phyloP scores from a whole-genome alignment of 2,888 invertebrate species.

The Drosophila demipolita region DNA sequence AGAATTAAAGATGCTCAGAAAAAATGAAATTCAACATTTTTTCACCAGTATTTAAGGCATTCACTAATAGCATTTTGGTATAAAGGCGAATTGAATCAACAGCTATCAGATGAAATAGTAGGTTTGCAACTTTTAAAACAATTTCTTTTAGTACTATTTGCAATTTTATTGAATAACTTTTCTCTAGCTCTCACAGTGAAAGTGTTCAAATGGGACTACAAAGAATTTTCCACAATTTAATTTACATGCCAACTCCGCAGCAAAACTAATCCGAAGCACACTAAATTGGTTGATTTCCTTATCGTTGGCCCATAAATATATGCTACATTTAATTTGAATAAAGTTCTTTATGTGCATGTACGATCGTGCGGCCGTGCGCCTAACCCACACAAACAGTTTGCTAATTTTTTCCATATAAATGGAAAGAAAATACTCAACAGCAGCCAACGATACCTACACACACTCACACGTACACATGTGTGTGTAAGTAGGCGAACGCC shows the following conservation, averaged over 20 bases:
- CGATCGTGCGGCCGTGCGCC: slow-evolving; percentile 66
- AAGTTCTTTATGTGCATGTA: slow-evolving; percentile 63
- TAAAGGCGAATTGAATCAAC: neutral
- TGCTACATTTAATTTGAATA: slow-evolving; percentile 68
- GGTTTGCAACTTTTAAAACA: neutral
- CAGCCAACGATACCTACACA: slow-evolving; percentile 6
- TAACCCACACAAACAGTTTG: slow-evolving; percentile 55
- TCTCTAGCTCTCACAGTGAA: neutral
- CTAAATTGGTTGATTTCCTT: slow-evolving; percentile 32
- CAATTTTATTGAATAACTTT: neutral
- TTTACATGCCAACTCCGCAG: slow-evolving; percentile 18
- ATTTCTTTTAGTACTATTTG: neutral
- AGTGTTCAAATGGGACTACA: neutral
- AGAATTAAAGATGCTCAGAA: neutral
- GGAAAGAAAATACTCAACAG: slow-evolving; percentile 66
- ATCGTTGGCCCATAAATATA: slow-evolving; percentile 55
- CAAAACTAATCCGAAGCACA: slow-evolving; percentile 28
- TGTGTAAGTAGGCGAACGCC: slow-evolving; percentile 17
- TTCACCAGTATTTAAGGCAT: neutral
- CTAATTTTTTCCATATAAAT: slow-evolving; percentile 68
- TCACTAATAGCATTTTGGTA: neutral
- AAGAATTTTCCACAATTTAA: slow-evolving; percentile 4
- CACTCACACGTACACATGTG: slow-evolving; percentile 9
- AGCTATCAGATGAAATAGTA: neutral
- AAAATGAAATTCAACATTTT: accelerated